Conservation (phyloP, 2,797 vertebrate genomes). For the Gephyroberyx darwinii region DNA sequence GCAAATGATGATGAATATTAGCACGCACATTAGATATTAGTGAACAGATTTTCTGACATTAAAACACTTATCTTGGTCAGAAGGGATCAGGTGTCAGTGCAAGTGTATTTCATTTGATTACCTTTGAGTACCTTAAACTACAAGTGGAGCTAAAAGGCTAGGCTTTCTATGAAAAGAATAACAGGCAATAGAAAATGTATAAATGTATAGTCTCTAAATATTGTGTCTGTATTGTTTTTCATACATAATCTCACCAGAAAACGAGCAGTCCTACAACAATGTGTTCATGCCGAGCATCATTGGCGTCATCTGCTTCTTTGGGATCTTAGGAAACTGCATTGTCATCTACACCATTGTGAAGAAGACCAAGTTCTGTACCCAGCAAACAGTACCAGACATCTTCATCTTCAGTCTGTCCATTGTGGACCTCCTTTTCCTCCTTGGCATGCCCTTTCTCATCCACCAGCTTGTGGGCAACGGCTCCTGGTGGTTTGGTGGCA, state of each 20-base stretch:
- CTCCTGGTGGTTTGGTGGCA: constrained; percentile 84
- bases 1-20: too few relatives aligned
- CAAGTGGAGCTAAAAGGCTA: not conserved
- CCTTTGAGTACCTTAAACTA: not conserved
- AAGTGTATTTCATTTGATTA: not conserved
- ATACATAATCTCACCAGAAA: constrained; percentile 37
- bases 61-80: not conserved
- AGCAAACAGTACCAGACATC: constrained; percentile 83
- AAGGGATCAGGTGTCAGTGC: not conserved
- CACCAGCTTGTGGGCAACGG: constrained; percentile 85
- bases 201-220: too few relatives aligned
- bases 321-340: constrained; percentile 80
- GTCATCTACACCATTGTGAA: constrained; percentile 84
- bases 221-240: constrained; percentile 17
- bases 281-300: constrained; percentile 85
- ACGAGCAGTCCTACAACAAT: constrained; percentile 66
- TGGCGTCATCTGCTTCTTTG: constrained; percentile 83
- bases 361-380: constrained; percentile 81
- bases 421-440: constrained; percentile 83
- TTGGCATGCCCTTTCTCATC: constrained; percentile 88
- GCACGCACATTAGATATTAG: too few relatives aligned
- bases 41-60: too few relatives aligned
- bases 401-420: constrained; percentile 85
- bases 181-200: not conserved
- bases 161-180: not conserved